Percentiles rank a stretch among this genome's conserved stretches.
Conservation (phyloP, 2,113 vertebrate genomes). For the Isurus oxyrinchus region DNA sequence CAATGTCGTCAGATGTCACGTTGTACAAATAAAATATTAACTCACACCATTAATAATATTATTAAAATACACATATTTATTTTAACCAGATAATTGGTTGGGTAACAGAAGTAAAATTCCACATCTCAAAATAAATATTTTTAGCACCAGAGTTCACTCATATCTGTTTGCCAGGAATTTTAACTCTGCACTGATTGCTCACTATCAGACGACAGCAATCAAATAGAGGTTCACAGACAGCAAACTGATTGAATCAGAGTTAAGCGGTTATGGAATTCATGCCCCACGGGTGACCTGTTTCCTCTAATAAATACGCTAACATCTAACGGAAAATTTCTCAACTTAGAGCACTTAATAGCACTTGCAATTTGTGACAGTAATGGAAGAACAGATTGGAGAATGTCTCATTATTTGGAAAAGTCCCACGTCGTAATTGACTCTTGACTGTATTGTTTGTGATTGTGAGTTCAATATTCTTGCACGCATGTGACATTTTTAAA, state of each 20-base stretch:
- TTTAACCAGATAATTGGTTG: not conserved
- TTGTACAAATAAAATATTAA: not conserved
- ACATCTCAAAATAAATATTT: not conserved
- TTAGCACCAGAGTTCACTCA: too few species aligned
- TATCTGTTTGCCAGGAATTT: not conserved
- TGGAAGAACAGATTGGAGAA: not conserved
- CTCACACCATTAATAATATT: not conserved
- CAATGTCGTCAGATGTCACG: not conserved
- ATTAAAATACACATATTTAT: not conserved
- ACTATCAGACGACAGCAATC: not conserved
- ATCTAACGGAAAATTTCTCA: constrained; percentile 29
- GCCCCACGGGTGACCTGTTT: not conserved
- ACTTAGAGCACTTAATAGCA: not conserved
- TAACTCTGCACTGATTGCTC: not conserved
- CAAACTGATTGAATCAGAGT: constrained; percentile 23
- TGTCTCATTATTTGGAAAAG: not conserved
- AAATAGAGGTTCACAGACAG: not conserved
- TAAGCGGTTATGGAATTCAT: not conserved
- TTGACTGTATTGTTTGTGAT: constrained; percentile 1
- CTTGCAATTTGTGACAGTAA: not conserved
- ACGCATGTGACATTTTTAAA: not conserved
- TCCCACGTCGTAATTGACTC: constrained; percentile 21
- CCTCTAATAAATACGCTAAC: constrained; percentile 12
- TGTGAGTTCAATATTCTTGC: constrained; percentile 6
- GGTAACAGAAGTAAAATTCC: not conserved